Evolutionary conservation across 1,140 invertebrate species (phyloP), one percentile per base, ranked within the genome.

Genomic region (Elysia chlorotica): DNA sequence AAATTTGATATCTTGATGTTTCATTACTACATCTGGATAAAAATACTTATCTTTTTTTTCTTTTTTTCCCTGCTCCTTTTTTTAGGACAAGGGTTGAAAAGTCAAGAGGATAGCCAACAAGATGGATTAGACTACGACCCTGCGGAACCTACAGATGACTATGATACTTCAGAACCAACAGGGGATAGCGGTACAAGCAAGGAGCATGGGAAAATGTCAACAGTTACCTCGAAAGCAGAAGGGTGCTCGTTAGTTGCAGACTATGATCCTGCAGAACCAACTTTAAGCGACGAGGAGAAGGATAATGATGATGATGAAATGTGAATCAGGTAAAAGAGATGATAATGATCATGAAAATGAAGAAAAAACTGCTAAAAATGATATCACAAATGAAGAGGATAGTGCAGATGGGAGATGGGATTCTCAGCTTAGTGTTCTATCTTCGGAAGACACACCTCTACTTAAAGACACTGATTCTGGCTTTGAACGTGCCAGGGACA

Each of bases 121-220:
- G n/a, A n/a, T n/a, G n/a, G n/a, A n/a, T 28, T 36, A n/a, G 53
- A 62, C 37, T 71, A 71, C 63, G 69, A 71, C 37, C 69, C 69
- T 21, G 61, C 69, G 21, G 59, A 71, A 48, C 69, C 69, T 19
- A 71, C 69, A 19, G 69, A 71, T 71, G 69, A 71, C 36, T 62
- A 71, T 53, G 69, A 71, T 35, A 56, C 69, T 28, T 31, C 59
- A 61, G 69, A 71, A 33, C 69, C 69, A n/a, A 69, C 67, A 4
- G 33, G 28, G 19, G 67, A 69, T 37, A 5, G 1, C 23, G 65
- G 30, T 66, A 19, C 37, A n/a, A n/a, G n/a, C n/a, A n/a, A 41
- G 63, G 48, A 37, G 19, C 23, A 10, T 41, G 1, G 1, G 48
- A 23, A 4, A 65, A 41, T 35, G n/a, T n/a, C n/a, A n/a, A n/a